phyloP scores from a whole-genome alignment of 2,888 invertebrate species.

The Hoplodrina blanda region DNA sequence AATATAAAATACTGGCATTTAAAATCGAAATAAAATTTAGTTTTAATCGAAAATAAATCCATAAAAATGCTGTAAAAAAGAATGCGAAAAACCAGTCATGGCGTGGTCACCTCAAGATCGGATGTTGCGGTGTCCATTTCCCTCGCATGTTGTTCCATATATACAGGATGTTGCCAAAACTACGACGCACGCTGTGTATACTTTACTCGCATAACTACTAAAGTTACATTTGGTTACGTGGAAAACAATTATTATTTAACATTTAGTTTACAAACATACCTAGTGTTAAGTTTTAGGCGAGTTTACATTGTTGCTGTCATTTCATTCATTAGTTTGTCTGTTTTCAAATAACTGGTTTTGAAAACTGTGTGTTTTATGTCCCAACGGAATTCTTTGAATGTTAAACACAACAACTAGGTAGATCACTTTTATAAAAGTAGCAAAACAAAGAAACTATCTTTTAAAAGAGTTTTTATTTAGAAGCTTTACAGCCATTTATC shows the following conservation, averaged over 20 bases:
- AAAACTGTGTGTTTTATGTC: neutral
- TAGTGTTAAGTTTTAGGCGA: conserved; percentile 59
- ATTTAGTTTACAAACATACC: conserved; percentile 70
- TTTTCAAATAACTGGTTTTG: conserved; percentile 12
- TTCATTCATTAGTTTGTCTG: conserved; percentile 53
- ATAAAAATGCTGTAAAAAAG: conserved; percentile 60
- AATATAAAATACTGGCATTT: conserved; percentile 29
- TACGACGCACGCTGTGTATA: conserved; percentile 72
- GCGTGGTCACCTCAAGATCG: conserved; percentile 70
- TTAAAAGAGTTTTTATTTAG: conserved; percentile 21
- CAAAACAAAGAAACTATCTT: neutral
- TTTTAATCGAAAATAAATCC: conserved; percentile 49
- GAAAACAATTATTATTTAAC: conserved; percentile 77
- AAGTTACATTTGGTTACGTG: conserved; percentile 73
- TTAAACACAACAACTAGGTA: neutral
- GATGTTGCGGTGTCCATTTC: conserved; percentile 90
- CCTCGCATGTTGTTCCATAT: conserved; percentile 79
- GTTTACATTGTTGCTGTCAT: conserved; percentile 55
- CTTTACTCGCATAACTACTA: conserved; percentile 74
- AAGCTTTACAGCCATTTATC: conserved; percentile 48
- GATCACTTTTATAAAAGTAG: neutral
- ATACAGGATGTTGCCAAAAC: conserved; percentile 89
- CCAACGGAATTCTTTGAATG: neutral
- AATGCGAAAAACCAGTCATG: conserved; percentile 52
- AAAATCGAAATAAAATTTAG: conserved; percentile 11